Percentiles rank a stretch among this genome's conserved stretches.
phyloP scores from a whole-genome alignment of 2,888 invertebrate genomes.

The Melinopterus prodromus region DNA sequence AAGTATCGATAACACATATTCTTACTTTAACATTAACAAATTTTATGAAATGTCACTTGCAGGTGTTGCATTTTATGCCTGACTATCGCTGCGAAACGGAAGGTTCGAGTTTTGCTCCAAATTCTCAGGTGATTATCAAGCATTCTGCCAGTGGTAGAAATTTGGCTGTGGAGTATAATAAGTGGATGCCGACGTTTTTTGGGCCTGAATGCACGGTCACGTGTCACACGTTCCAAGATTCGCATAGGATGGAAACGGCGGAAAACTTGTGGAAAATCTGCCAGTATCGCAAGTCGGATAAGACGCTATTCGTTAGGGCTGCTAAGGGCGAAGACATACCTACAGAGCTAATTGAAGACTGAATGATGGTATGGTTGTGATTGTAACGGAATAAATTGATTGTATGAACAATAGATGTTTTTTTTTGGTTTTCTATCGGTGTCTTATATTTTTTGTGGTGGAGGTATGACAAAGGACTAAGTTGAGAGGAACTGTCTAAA shows the following conservation, averaged over 20 bases:
- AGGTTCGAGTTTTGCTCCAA: constrained; percentile 51
- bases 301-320: constrained; percentile 51
- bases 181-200: constrained; percentile 56
- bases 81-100: constrained; percentile 50
- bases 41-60: constrained; percentile 55
- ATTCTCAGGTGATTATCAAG: constrained; percentile 53
- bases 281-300: constrained; percentile 40
- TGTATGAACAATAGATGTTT: not conserved
- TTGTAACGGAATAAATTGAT: not conserved
- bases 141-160: constrained; percentile 57
- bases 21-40: too few relatives aligned
- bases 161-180: constrained; percentile 51
- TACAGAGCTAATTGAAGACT: constrained; percentile 44
- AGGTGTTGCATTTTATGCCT: constrained; percentile 55
- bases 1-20: too few relatives aligned
- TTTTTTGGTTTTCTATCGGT: too few relatives aligned
- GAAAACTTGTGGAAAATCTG: constrained; percentile 48
- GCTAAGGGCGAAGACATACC: constrained; percentile 54
- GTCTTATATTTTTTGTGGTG: too few relatives aligned
- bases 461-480: too few relatives aligned
- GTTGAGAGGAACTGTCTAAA: too few relatives aligned
- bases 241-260: constrained; percentile 48
- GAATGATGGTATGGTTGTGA: not conserved
- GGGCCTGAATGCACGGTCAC: constrained; percentile 52
- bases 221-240: constrained; percentile 45